Base-by-base conservation (phyloP, 1,140 invertebrate species). In the Coptotermes formosanus region DNA sequence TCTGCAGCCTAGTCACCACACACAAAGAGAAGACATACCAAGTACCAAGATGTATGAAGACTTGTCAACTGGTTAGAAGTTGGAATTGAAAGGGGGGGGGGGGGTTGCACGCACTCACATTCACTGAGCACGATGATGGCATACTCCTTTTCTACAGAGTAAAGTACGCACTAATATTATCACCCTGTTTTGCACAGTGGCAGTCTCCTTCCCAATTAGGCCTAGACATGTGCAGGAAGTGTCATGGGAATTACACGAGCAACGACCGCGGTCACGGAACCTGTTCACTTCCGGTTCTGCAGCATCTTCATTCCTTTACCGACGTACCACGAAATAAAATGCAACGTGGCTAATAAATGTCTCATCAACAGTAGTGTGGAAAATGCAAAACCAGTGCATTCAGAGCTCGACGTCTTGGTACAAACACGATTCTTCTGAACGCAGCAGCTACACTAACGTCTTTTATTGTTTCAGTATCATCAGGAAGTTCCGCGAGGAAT, bases 261-360 rank as follows among this genome's bases (percentile, higher is more conserved):
- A 75, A 75, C 64, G 64, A 75, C 64, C 64, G 64, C 21, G 64
- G 25, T 69, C 64, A 69, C n/a, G 64, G n/a, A 75, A 75, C 64
- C 64, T 25, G 64, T 75, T 75, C 25, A 25, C 64, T 75, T 75
- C 64, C 64, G 64, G 64, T 75, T 75, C 64, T 75, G 64, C 64
- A 75, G 64, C 64, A 75, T 75, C 64, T 75, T 75, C 64, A 75
- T 75, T 75, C 64, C 25, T 75, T 75, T 30, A 25, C 64, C n/a
- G 2, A 75, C 14, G 25, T 30, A 1, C 25, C 64, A 30, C 30
- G 64, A 1, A 30, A 75, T 75, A 75, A 75, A 75, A 75, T 1
- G 59, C 12, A 75, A 75, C 64, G 64, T 75, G 3, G n/a, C n/a
- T 75, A 75, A 75, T 30, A 75, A 75, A 75, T n/a, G 21, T 64